Evolutionary conservation across 2,888 invertebrate genomes (phyloP).

Genomic region (Linnaemya vulpina): DNA sequence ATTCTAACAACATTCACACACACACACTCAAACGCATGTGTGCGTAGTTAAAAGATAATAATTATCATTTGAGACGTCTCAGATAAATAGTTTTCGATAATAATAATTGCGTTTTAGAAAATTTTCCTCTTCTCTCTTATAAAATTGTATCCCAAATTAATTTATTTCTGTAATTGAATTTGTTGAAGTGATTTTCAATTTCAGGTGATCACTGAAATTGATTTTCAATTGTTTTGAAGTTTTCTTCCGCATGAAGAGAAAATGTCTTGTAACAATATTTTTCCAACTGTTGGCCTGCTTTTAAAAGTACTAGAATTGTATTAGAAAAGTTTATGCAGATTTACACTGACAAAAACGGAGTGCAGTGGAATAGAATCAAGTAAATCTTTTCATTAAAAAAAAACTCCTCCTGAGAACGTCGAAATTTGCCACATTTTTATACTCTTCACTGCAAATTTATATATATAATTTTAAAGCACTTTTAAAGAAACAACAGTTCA

Average conservation of each 20-base stretch:
- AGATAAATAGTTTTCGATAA: too few species aligned
- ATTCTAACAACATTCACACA: not conserved
- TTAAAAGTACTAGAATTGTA: not conserved
- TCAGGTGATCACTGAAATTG: constrained; percentile 5
- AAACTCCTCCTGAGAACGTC: too few species aligned
- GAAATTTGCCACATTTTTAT: too few species aligned
- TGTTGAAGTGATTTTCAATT: not conserved
- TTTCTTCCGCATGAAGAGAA: constrained; percentile 10
- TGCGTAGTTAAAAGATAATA: not conserved
- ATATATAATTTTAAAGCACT: too few species aligned
- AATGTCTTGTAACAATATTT: not conserved
- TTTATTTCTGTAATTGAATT: not conserved
- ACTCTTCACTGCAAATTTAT: too few species aligned
- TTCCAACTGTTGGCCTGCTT: not conserved
- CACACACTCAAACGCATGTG: not conserved
- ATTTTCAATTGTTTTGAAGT: constrained; percentile 27
- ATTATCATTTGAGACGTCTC: too few species aligned
- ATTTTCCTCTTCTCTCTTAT: not conserved
- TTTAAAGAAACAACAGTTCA: too few species aligned
- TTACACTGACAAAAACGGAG: not conserved
- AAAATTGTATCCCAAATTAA: not conserved
- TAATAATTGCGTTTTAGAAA: not conserved
- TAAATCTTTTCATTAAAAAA: not conserved
- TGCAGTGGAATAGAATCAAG: not conserved
- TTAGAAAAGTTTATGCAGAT: not conserved